Percentiles rank a stretch among this genome's conserved stretches.
These are phyloP conservation scores for Notodonta dromedarius DNA, from an alignment of 2,888 invertebrate genomes.

Conservation along the genomic window DNA sequence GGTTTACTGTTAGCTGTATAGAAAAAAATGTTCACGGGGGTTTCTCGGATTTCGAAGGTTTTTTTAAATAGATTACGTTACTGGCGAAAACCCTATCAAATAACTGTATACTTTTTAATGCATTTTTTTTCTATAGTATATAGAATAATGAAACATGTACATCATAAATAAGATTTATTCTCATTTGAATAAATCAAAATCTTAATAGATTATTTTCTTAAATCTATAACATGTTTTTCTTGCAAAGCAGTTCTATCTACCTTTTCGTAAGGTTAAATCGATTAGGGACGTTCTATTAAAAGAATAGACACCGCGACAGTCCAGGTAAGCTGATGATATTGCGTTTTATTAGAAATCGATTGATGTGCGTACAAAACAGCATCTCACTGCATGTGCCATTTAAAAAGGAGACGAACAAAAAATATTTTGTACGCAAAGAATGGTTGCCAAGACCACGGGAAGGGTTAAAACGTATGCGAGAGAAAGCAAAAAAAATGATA, in stretches of 20 bases:
- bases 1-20: slow-evolving; percentile 63
- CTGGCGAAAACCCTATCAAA: slow-evolving; percentile 32
- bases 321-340: slow-evolving; percentile 81
- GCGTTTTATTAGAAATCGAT: slow-evolving; percentile 74
- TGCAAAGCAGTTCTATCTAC: neutral
- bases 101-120: slow-evolving; percentile 13
- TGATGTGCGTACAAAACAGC: slow-evolving; percentile 63
- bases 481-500: slow-evolving; percentile 70
- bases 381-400: slow-evolving; percentile 82
- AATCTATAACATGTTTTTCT: slow-evolving; percentile 19
- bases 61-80: slow-evolving; percentile 19
- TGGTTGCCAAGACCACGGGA: slow-evolving; percentile 71
- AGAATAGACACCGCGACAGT: slow-evolving; percentile 62
- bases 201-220: neutral
- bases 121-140: neutral
- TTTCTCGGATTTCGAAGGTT: slow-evolving; percentile 30
- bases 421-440: slow-evolving; percentile 76
- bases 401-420: slow-evolving; percentile 77
- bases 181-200: too few species aligned
- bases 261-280: slow-evolving; percentile 66
- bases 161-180: too few species aligned
- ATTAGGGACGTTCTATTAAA: slow-evolving; percentile 77
- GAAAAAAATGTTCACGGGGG: slow-evolving; percentile 46
- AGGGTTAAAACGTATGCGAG: slow-evolving; percentile 77
- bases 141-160: too few species aligned